phyloP scores from a whole-genome alignment of 1,140 invertebrate genomes.

The Phenacoccus solenopsis region DNA sequence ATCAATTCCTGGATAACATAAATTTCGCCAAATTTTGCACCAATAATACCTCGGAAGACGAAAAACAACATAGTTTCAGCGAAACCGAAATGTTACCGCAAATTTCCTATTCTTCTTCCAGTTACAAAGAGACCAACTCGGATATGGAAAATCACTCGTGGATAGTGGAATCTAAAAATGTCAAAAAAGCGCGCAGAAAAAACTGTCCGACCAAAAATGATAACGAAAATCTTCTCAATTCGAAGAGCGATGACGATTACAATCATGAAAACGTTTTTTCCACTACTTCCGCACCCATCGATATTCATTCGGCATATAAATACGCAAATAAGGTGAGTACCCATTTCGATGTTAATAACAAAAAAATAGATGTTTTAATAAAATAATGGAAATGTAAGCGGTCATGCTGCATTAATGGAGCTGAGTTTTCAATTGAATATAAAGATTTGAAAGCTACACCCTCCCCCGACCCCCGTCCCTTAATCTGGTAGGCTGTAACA shows the following conservation, averaged over 20 bases:
- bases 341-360: no score
- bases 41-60: background rate
- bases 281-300: background rate
- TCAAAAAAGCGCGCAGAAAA: background rate
- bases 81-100: background rate
- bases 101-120: background rate
- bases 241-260: no score
- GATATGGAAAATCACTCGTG: background rate
- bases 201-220: background rate
- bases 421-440: no score
- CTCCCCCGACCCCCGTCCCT: no score
- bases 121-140: background rate
- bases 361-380: no score
- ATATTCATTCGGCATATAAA: background rate
- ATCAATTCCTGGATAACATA: background rate
- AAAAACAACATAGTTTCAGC: background rate
- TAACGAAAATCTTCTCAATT: background rate
- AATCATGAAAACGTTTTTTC: no score
- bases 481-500: no score
- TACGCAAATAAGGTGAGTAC: background rate
- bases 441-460: no score
- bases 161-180: slow-evolving; percentile 5
- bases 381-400: no score
- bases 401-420: no score
- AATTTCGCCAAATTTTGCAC: background rate